Evolutionary conservation across 2,797 vertebrate species (phyloP).

Genomic region (Lacerta bilineata): DNA sequence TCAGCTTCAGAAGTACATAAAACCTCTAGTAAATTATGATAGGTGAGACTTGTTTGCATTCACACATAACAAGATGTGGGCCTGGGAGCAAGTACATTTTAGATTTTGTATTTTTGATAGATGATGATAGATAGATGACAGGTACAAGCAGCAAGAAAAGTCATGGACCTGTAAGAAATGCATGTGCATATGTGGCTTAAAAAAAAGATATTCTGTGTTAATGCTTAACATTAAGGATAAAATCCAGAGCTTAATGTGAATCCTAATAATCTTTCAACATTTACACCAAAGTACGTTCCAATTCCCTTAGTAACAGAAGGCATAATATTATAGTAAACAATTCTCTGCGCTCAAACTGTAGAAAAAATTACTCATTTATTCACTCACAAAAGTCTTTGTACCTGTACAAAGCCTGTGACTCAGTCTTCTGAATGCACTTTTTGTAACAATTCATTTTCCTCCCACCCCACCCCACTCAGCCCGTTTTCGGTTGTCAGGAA

Average conservation of each 20-base stretch:
- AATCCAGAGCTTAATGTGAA: slow-evolving; percentile 38
- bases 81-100: not conserved
- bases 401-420: slow-evolving; percentile 75
- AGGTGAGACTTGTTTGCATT: not conserved
- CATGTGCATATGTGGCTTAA: not conserved
- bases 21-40: slow-evolving; percentile 12
- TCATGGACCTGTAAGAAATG: not conserved
- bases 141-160: not conserved
- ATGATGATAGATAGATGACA: not conserved
- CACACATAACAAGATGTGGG: not conserved
- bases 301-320: slow-evolving; percentile 51
- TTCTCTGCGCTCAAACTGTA: slow-evolving; percentile 53
- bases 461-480: slow-evolving; percentile 5
- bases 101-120: not conserved
- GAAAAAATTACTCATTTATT: slow-evolving; percentile 57
- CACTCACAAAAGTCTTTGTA: slow-evolving; percentile 61
- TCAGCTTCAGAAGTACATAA: rapidly evolving
- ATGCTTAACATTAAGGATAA: rapidly evolving
- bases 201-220: slow-evolving; percentile 20
- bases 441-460: slow-evolving; percentile 74
- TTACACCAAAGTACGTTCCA: slow-evolving; percentile 60
- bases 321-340: slow-evolving; percentile 56
- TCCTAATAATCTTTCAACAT: slow-evolving; percentile 61
- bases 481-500: slow-evolving; percentile 78
- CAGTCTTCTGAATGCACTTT: slow-evolving; percentile 76